Base-by-base conservation (phyloP, 2,888 invertebrate species). In the Hedya salicella region DNA sequence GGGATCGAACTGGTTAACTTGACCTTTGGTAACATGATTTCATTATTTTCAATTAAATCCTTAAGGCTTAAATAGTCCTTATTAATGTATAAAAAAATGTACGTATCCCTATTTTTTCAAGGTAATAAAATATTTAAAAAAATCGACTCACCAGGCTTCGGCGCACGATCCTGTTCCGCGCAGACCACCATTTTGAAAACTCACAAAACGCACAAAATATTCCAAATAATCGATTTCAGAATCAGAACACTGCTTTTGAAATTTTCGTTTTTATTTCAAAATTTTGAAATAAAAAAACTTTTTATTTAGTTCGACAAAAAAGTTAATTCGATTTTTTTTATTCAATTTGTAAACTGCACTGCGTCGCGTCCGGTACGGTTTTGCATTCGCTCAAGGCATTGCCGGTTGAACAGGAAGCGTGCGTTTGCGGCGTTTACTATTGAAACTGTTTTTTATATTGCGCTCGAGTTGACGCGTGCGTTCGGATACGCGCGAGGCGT, bases 361-460 rank as follows among this genome's bases (percentile, higher is more conserved):
- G 44, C 52, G 46, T 13, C 17, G 59, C 52, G 52, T 32, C 59
- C 59, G 36, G 56, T 49, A 30, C 13, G 25, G 52, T 64, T 64
- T 64, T 59, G 64, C 64, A 64, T 64, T 50, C 44, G 44, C 65
- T 65, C 65, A 65, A 65, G 65, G 65, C 65, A 65, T 46, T 53
- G 52, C 65, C 59, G 59, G 63, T 11, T 40, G 42, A 64, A 5
- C 65, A 65, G 65, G 65, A 65, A 65, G 59, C 46, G 36, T 65
- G 65, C 57, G 64, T 52, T 36, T 52, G 65, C 65, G 65, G 36
- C 36, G 59, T 13, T 40, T 8, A n/a, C 59, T 53, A 30, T 53
- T 46, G 59, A 52, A 39, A 65, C 65, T 65, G 65, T 65, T 65
- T 59, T n/a, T 60, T 65, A 65, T 65, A 65, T 65, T 25, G 32